Evolutionary conservation across 2,888 invertebrate genomes (phyloP), one percentile per base, ranked within the genome.

Genomic region (Epiblema foenella): DNA sequence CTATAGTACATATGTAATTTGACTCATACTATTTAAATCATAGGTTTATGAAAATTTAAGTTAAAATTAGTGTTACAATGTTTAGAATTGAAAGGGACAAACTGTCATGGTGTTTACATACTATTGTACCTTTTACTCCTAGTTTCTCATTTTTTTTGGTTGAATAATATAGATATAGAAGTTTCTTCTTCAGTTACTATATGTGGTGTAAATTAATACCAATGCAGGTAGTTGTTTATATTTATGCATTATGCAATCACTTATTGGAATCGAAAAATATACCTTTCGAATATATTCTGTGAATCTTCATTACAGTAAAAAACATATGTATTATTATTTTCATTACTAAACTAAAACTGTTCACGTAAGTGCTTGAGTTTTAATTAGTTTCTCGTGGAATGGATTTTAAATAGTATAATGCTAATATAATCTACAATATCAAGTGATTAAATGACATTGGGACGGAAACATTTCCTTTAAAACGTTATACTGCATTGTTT

Each of bases 381-480:
- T 81, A 77, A 77, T 76, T 75, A 77, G 73, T 75, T 80, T 80
- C 80, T 77, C 74, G 73, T 82, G 81, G 78, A 81, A 78, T 65
- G 52, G 54, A 66, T 81, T 82, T 81, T 79, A 80, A 83, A 77
- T 80, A 80, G 83, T 82, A 82, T 67, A 69, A 71, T 64, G 68
- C 68, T 75, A 76, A 83, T 79, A 46, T 83, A 77, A 81, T 79
- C 77, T 81, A 83, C 82, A 86, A 84, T 86, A 84, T 89, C 87
- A 83, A 84, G 83, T 79, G 82, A 84, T 86, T 89, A 93, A 91
- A 90, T 91, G 93, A 93, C 91, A 80, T 90, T 84, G 90, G 93
- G 93, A 93, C 93, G 93, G 93, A 93, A 89, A 90, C 88, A 89
- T 90, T 91, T 87, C 83, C 85, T 85, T 86, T 83, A 82, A 84